These are phyloP conservation scores for Danaus chrysippus DNA, from an alignment of 2,888 invertebrate genomes.

Conservation along the genomic window DNA sequence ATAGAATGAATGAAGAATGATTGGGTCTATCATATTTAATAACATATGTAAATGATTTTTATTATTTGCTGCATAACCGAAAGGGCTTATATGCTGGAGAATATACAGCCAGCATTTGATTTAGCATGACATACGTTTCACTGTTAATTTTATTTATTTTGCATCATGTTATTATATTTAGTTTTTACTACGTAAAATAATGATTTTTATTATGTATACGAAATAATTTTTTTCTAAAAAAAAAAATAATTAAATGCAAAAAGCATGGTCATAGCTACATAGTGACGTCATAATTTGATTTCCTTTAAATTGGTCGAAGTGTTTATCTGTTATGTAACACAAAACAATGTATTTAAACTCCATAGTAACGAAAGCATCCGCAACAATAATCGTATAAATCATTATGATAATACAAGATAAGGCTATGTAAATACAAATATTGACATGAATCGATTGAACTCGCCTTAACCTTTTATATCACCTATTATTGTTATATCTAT, in stretches of 20 bases:
- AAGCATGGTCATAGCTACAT: neutral
- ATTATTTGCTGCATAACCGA: neutral
- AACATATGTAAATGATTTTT: no score
- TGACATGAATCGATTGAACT: conserved; percentile 70
- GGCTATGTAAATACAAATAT: conserved; percentile 59
- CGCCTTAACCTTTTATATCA: conserved; percentile 67
- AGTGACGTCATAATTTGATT: neutral
- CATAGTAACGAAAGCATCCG: conserved; percentile 39
- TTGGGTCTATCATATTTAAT: no score
- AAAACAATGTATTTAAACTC: conserved; percentile 33
- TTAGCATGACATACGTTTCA: no score
- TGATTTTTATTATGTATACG: neutral
- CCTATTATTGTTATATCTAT: conserved; percentile 62
- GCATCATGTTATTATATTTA: no score
- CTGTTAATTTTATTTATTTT: no score
- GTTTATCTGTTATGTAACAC: conserved; percentile 4
- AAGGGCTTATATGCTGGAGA: no score
- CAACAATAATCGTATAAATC: conserved; percentile 41
- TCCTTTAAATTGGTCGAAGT: neutral
- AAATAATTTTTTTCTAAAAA: neutral
- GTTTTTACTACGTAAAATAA: no score
- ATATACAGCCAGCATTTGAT: no score
- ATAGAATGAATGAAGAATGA: no score
- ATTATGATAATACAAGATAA: conserved; percentile 36
- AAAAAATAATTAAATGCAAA: no score